These are phyloP conservation scores for Neuroterus valhalla DNA, from an alignment of 1,140 invertebrate genomes.

Conservation along the genomic window DNA sequence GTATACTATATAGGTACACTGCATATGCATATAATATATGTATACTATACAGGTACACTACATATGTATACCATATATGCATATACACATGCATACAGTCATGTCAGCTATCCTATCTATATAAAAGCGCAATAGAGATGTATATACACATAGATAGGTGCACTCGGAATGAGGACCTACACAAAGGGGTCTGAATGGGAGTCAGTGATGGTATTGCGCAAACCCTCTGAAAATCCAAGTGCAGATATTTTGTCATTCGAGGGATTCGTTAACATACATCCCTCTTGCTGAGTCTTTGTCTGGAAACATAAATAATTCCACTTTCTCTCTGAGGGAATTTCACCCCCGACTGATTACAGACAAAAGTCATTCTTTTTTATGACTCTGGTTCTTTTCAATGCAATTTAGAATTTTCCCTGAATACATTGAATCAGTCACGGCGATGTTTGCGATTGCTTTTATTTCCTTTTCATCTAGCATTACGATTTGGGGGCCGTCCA, in stretches of 20 bases:
- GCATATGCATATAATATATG: too few relatives aligned
- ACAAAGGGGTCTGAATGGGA: neutral
- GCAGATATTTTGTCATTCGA: slow-evolving; percentile 9
- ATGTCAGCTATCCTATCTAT: neutral
- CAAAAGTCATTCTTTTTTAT: neutral
- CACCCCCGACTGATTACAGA: neutral
- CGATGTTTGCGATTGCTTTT: too few relatives aligned
- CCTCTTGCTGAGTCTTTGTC: neutral
- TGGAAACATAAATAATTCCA: slow-evolving; percentile 18
- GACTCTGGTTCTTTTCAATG: neutral
- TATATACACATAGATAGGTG: neutral
- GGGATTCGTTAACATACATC: neutral
- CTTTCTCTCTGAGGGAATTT: slow-evolving; percentile 16
- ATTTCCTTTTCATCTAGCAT: too few relatives aligned
- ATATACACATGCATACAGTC: too few relatives aligned
- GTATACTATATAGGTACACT: too few relatives aligned
- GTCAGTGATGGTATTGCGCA: neutral
- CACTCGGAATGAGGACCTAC: neutral
- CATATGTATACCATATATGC: too few relatives aligned
- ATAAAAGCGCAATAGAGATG: neutral
- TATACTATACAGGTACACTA: too few relatives aligned
- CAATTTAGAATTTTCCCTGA: neutral
- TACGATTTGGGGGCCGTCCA: too few relatives aligned
- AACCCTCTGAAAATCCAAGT: slow-evolving; percentile 1
- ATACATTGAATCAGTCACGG: too few relatives aligned